A percentile compares a stretch with the other conserved stretches of the same genome.
These are phyloP conservation scores for Amphimallon solstitiale DNA, from an alignment of 2,888 invertebrate species.

Conservation along the genomic window DNA sequence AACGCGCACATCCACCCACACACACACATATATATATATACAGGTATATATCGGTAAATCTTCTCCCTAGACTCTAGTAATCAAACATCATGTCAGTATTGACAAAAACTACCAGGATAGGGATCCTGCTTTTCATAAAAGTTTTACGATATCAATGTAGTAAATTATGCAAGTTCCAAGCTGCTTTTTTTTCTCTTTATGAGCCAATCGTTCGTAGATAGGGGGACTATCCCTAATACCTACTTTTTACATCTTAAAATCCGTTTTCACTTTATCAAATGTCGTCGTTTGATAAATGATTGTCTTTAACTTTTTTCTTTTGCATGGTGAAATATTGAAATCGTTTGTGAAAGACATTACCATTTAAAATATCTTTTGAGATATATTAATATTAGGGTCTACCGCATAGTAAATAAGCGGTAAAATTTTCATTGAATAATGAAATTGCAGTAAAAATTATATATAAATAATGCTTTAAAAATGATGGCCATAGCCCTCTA, in stretches of 20 bases:
- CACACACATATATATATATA: not conserved
- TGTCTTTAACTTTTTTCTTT: constrained; percentile 14
- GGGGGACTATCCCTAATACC: not conserved
- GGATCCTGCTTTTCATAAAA: not conserved
- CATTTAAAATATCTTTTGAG: not conserved
- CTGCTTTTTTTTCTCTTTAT: not conserved
- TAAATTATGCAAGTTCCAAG: not conserved
- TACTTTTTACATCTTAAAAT: constrained; percentile 13
- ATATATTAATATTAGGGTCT: not conserved
- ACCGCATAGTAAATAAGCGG: no score
- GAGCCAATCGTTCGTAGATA: constrained; percentile 11
- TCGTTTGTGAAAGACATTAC: not conserved
- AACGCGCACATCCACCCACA: no score
- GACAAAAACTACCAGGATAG: not conserved
- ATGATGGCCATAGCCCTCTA: no score
- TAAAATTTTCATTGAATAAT: no score
- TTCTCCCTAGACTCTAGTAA: not conserved
- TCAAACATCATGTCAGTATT: constrained; percentile 22
- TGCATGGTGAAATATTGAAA: constrained; percentile 19
- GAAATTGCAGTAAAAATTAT: no score
- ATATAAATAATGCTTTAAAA: no score
- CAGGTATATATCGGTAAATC: not conserved
- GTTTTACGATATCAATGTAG: not conserved
- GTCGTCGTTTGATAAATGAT: constrained; percentile 25
- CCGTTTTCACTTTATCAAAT: constrained; percentile 14